These are phyloP conservation scores for Heloderma charlesbogerti DNA, from an alignment of 2,113 vertebrate species.

Conservation along the genomic window DNA sequence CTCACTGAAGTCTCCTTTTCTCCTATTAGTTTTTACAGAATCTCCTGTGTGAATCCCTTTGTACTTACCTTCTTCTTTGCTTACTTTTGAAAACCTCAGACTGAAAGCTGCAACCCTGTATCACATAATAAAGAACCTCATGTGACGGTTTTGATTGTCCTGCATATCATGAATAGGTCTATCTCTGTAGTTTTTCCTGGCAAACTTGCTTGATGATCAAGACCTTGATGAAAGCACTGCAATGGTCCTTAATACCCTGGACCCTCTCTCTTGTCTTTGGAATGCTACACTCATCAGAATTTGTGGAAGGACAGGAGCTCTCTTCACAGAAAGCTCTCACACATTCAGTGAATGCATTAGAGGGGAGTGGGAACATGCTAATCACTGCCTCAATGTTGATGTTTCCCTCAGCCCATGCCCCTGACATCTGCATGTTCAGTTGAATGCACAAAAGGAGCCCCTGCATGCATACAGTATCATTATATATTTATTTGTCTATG, in stretches of 20 bases:
- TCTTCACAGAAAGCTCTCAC: background rate
- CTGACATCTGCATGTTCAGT: background rate
- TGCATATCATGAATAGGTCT: background rate
- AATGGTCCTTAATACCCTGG: background rate
- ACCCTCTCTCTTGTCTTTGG: background rate
- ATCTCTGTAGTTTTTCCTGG: background rate
- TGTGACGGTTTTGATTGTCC: background rate
- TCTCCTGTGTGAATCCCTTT: background rate
- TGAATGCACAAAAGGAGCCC: background rate
- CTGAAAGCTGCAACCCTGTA: background rate
- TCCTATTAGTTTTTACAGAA: background rate
- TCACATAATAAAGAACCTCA: background rate
- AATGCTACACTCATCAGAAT: background rate
- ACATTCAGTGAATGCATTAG: background rate
- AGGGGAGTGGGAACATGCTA: background rate
- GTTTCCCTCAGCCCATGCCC: background rate
- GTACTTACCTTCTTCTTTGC: background rate
- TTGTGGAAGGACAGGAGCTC: background rate
- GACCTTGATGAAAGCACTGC: background rate
- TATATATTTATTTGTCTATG: too few species aligned
- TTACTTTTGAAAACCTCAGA: background rate
- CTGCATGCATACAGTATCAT: too few species aligned
- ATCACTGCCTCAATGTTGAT: background rate
- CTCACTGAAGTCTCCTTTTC: conserved; percentile 5
- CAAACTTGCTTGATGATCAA: background rate